Percentiles rank a stretch among this genome's conserved stretches.
Evolutionary conservation across 2,888 invertebrate species (phyloP).

Genomic region (Euproctis similis): DNA sequence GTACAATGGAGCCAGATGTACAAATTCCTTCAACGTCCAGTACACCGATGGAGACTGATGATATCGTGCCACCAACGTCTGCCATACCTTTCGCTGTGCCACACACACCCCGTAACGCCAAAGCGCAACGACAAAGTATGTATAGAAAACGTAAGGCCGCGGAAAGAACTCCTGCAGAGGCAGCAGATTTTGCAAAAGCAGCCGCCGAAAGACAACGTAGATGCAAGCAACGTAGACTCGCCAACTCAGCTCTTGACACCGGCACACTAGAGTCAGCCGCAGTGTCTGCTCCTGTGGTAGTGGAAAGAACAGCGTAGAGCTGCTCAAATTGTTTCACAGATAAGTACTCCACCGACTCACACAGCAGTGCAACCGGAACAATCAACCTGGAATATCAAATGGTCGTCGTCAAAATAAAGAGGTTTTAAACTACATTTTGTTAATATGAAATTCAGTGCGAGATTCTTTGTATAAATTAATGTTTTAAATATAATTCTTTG

Average conservation of each 20-base stretch:
- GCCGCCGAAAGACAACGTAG: constrained; percentile 23
- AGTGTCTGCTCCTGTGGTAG: constrained; percentile 11
- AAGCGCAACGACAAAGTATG: constrained; percentile 17
- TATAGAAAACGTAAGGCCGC: constrained; percentile 18
- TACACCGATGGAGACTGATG: too few species aligned
- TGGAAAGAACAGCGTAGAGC: constrained; percentile 13
- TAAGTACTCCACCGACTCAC: constrained; percentile 11
- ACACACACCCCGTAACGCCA: constrained; percentile 17
- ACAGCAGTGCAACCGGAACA: constrained; percentile 11
- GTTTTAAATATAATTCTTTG: too few species aligned
- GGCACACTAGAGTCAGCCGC: constrained; percentile 8
- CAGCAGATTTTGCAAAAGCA: constrained; percentile 19
- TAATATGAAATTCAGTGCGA: too few species aligned
- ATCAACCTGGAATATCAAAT: constrained; percentile 22
- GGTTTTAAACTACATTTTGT: background rate
- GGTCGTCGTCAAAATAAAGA: constrained; percentile 14
- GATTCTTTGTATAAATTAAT: too few species aligned
- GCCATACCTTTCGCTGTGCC: constrained; percentile 21
- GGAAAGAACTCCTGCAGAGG: constrained; percentile 19
- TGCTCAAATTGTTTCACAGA: constrained; percentile 9
- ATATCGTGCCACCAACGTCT: constrained; percentile 20
- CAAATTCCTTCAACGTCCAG: constrained; percentile 22
- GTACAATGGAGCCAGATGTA: constrained; percentile 18
- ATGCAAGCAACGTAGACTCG: constrained; percentile 18
- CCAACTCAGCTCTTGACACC: constrained; percentile 13